These are phyloP conservation scores for Danio choprae DNA, from an alignment of 2,797 vertebrate genomes.

Conservation along the genomic window DNA sequence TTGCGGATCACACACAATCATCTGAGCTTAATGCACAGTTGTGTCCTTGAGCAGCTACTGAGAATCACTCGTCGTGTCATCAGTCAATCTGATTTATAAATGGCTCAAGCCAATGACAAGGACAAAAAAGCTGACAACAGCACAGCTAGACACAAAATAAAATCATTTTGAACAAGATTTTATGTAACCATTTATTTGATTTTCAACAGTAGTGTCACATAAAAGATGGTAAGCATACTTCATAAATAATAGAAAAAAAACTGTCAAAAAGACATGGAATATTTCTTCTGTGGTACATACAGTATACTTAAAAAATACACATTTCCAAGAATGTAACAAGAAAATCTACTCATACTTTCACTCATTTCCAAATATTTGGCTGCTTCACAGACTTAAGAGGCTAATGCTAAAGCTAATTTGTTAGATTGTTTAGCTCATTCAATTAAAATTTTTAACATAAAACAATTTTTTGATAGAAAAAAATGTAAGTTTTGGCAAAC, in stretches of 20 bases:
- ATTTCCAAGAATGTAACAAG: neutral
- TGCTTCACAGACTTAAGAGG: neutral
- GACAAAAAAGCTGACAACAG: neutral
- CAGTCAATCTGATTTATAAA: conserved; percentile 26
- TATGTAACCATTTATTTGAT: neutral
- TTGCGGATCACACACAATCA: conserved; percentile 26
- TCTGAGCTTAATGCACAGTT: conserved; percentile 14
- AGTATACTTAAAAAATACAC: no score
- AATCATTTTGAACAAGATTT: neutral
- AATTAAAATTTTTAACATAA: neutral
- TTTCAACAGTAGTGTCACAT: neutral
- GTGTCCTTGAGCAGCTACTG: conserved; percentile 15
- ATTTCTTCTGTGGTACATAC: neutral
- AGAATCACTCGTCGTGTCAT: conserved; percentile 14
- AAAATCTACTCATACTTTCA: neutral
- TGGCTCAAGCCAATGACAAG: conserved; percentile 8
- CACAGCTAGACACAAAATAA: neutral
- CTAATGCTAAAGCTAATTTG: neutral
- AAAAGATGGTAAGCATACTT: neutral
- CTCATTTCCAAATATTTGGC: neutral
- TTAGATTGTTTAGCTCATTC: neutral
- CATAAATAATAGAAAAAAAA: neutral
- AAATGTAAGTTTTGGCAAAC: neutral
- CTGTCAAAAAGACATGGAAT: neutral
- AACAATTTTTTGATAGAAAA: neutral